Evolutionary conservation across 2,797 vertebrate genomes (phyloP), one percentile per base, ranked within the genome.

Genomic region (Apogon talboti): DNA sequence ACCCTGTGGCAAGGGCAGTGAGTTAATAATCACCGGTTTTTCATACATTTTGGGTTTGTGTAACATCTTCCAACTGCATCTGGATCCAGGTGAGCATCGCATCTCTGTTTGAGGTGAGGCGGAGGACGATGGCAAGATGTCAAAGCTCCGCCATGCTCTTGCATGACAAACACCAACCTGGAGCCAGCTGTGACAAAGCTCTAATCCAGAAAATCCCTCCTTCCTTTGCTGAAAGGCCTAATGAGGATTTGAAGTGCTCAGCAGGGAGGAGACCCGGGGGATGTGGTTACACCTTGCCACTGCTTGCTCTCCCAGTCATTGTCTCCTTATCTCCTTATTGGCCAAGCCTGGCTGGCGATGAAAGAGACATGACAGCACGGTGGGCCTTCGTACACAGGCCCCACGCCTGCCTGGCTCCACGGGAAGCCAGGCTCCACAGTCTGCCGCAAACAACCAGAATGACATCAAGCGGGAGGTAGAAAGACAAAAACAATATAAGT

Each of bases 101-200:
- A 38, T 52, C 49, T 74, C 51, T 71, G 78, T 87, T 83, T 82
- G 62, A 78, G 52, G 33, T 62, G 56, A 74, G 59, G 63, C 67
- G 57, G 45, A 63, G 62, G 59, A 64, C 62, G 74, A 65, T 64
- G 84, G 60, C 68, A 68, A 66, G 71, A 84, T 87, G 87, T 89
- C 88, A 87, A 74, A 42, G 77, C 72, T 75, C 65, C 7, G 9
- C 81, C 55, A 79, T 80, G 78, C 84, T 92, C 87, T 82, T 91
- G 91, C 93, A 93, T 94, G 92, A 92, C 92, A 94, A 94, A 93
- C 89, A 93, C 86, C 84, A 88, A 93, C 90, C 86, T 90, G 87
- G 87, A 92, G 91, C 91, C 91, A 89, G 87, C 89, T 89, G 91
- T 91, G 92, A 93, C 90, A 92, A 89, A 88, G 82, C 72, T 86